Percentiles rank a stretch among this genome's conserved stretches.
Conservation (phyloP, 2,797 vertebrate species). For the Paedocypris micromegethes region DNA sequence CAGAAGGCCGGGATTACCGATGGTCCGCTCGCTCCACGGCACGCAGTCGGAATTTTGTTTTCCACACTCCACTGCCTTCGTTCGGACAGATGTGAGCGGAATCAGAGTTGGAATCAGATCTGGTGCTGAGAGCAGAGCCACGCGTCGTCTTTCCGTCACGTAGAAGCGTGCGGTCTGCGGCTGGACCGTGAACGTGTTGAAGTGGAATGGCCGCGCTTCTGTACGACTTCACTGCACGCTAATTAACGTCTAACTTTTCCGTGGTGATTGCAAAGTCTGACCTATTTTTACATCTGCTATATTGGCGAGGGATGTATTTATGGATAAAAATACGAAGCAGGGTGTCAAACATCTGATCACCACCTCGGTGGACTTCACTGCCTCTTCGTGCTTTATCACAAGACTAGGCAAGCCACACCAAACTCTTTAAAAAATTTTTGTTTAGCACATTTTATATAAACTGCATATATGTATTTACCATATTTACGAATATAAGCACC, state of each 20-base stretch:
- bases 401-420: too few species aligned
- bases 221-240: constrained; percentile 63
- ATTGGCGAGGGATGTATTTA: constrained; percentile 65
- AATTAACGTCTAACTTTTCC: constrained; percentile 74
- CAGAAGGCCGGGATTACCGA: constrained; percentile 35
- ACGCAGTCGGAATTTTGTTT: constrained; percentile 69
- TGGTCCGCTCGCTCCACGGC: constrained; percentile 55
- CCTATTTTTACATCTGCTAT: constrained; percentile 69
- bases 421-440: too few species aligned
- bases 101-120: constrained; percentile 68
- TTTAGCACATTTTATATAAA: too few species aligned
- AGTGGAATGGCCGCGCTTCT: constrained; percentile 53
- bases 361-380: constrained; percentile 55
- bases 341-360: constrained; percentile 60
- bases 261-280: constrained; percentile 66
- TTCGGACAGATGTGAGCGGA: constrained; percentile 75
- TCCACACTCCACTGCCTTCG: constrained; percentile 71
- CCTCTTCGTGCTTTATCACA: too few species aligned
- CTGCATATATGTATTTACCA: too few species aligned
- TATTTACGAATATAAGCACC: too few species aligned
- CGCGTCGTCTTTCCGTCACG: constrained; percentile 64
- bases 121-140: constrained; percentile 37
- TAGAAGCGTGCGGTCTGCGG: constrained; percentile 49
- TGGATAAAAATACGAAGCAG: constrained; percentile 70
- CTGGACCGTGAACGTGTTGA: constrained; percentile 66